Evolutionary conservation across 2,113 vertebrate genomes (phyloP).

Genomic region (Limanda limanda): DNA sequence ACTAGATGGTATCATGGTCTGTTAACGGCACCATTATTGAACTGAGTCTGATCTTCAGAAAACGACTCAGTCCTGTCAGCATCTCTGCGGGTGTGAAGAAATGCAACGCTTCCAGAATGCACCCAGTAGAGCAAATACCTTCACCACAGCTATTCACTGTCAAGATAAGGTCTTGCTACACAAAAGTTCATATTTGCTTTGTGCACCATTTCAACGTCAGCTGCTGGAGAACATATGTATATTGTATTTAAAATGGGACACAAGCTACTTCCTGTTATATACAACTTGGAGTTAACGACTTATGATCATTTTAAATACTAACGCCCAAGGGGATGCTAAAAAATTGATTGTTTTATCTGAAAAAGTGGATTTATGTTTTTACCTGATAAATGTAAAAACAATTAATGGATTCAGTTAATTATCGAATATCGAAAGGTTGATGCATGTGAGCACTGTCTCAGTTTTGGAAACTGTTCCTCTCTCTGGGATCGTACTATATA

Average conservation of each 20-base stretch:
- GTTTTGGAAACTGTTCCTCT: neutral
- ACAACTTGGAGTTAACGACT: neutral
- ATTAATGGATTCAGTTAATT: no score
- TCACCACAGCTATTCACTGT: slow-evolving; percentile 7
- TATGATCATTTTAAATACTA: neutral
- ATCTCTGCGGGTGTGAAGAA: neutral
- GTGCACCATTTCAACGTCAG: neutral
- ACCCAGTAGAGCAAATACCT: slow-evolving; percentile 26
- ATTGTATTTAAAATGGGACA: neutral
- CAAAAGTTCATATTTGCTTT: slow-evolving; percentile 13
- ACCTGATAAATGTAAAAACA: neutral
- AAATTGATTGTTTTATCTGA: no score
- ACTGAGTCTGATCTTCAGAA: neutral
- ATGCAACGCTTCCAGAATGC: slow-evolving; percentile 9
- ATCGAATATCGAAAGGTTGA: no score
- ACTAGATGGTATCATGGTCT: neutral
- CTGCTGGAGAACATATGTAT: neutral
- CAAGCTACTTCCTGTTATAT: neutral
- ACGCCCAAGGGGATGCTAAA: no score
- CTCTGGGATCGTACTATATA: neutral
- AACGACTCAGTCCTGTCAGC: neutral
- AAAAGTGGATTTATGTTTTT: neutral
- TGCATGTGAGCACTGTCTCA: neutral
- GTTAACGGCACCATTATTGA: neutral
- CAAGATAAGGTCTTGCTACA: slow-evolving; percentile 32